phyloP scores from a whole-genome alignment of 2,113 vertebrate genomes.

The Artemisiospiza belli region DNA sequence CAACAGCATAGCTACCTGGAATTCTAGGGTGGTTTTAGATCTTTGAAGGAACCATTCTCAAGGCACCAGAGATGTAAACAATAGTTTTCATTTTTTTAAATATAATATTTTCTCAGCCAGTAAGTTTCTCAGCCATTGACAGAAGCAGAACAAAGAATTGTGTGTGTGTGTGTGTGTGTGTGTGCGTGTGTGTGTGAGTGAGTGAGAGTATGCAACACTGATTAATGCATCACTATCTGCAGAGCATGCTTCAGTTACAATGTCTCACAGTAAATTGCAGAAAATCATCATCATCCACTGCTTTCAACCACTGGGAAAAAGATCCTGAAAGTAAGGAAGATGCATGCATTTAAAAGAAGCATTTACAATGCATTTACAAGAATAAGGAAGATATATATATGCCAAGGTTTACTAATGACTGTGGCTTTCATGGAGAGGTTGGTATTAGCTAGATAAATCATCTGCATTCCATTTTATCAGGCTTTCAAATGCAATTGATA shows the following conservation, averaged over 20 bases:
- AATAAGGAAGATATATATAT: background rate
- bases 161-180: no score
- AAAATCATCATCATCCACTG: background rate
- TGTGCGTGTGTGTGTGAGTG: background rate
- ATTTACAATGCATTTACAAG: constrained; percentile 8
- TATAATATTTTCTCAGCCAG: background rate
- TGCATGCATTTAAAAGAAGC: background rate
- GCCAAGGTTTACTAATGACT: constrained; percentile 35
- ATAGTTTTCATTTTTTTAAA: background rate
- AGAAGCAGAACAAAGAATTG: background rate
- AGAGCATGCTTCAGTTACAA: background rate
- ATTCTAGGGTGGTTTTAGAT: background rate
- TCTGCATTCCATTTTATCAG: constrained; percentile 58
- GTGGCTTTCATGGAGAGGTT: constrained; percentile 25
- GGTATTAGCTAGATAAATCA: constrained; percentile 61
- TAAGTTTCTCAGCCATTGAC: background rate
- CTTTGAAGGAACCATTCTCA: background rate
- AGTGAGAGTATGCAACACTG: background rate
- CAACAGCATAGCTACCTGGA: background rate
- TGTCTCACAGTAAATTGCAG: background rate
- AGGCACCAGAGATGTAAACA: background rate
- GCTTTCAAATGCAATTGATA: constrained; percentile 60
- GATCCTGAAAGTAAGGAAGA: background rate
- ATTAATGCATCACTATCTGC: background rate
- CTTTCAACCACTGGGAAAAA: background rate